These are phyloP conservation scores for Caenorhabditis parvicauda DNA, from an alignment of 2,888 invertebrate species.

Conservation along the genomic window DNA sequence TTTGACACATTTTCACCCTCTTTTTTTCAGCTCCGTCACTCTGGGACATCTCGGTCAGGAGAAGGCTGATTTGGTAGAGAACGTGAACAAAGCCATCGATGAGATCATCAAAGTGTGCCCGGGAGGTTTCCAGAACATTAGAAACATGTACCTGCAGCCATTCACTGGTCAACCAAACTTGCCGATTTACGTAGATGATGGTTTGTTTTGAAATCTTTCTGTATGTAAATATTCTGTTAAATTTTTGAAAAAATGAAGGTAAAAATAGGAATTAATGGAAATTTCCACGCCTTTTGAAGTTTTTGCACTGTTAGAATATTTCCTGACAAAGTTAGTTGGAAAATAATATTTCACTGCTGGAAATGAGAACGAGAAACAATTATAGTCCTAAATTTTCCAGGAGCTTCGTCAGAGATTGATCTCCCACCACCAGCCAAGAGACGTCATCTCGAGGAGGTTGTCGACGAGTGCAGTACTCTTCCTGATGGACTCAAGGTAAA, in stretches of 20 bases:
- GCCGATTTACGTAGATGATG: constrained; percentile 49
- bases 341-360: too few species aligned
- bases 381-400: constrained; percentile 9
- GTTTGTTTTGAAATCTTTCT: constrained; percentile 3
- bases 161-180: constrained; percentile 25
- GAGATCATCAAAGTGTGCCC: constrained; percentile 36
- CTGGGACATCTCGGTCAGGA: constrained; percentile 45
- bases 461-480: constrained; percentile 50
- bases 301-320: too few species aligned
- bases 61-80: constrained; percentile 37
- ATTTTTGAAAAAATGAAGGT: not conserved
- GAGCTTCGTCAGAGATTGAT: constrained; percentile 23
- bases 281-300: not conserved
- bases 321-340: too few species aligned
- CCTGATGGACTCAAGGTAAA: constrained; percentile 51
- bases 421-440: constrained; percentile 17
- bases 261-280: not conserved
- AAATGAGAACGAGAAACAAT: not conserved
- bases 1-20: too few species aligned
- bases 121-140: constrained; percentile 53
- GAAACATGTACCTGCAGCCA: constrained; percentile 37
- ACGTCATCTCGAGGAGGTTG: constrained; percentile 12
- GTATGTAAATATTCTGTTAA: not conserved
- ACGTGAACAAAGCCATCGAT: constrained; percentile 33
- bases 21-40: constrained; percentile 26